Evolutionary conservation across 2,797 vertebrate species (phyloP).

Genomic region (Podargus strigoides): DNA sequence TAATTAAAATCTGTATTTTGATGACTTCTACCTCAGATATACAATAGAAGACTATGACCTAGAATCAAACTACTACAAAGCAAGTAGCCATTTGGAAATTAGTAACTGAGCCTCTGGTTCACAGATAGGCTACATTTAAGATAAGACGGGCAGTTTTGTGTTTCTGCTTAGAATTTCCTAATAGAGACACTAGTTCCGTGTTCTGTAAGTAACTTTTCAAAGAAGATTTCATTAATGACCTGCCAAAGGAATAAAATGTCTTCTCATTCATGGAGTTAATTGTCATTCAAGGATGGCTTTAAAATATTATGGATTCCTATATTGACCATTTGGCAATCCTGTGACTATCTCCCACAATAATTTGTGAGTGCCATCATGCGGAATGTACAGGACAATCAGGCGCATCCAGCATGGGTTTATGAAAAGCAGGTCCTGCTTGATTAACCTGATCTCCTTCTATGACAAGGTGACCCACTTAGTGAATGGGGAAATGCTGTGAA

Average conservation of each 20-base stretch:
- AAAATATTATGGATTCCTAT: background rate
- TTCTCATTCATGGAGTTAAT: background rate
- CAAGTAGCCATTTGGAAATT: background rate
- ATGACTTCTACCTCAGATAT: background rate
- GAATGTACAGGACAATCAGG: too few relatives aligned
- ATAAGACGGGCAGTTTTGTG: conserved; percentile 34
- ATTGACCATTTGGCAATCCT: background rate
- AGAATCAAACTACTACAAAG: background rate
- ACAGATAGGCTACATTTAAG: background rate
- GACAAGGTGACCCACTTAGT: too few relatives aligned
- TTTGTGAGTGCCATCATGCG: too few relatives aligned
- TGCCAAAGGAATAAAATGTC: background rate
- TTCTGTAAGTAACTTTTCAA: background rate
- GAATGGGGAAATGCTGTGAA: too few relatives aligned
- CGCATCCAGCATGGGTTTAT: too few relatives aligned
- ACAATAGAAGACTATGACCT: background rate
- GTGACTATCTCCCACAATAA: background rate
- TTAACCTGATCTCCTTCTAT: too few relatives aligned
- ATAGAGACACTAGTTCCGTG: background rate
- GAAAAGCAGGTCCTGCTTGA: too few relatives aligned
- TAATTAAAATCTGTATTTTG: background rate
- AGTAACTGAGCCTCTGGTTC: conserved; percentile 7
- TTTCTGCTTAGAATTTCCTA: conserved; percentile 45
- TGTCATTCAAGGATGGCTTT: background rate
- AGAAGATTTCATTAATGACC: background rate